Evolutionary conservation across 1,140 invertebrate genomes (phyloP), one percentile per base, ranked within the genome.

Genomic region (Bacillus rossius): DNA sequence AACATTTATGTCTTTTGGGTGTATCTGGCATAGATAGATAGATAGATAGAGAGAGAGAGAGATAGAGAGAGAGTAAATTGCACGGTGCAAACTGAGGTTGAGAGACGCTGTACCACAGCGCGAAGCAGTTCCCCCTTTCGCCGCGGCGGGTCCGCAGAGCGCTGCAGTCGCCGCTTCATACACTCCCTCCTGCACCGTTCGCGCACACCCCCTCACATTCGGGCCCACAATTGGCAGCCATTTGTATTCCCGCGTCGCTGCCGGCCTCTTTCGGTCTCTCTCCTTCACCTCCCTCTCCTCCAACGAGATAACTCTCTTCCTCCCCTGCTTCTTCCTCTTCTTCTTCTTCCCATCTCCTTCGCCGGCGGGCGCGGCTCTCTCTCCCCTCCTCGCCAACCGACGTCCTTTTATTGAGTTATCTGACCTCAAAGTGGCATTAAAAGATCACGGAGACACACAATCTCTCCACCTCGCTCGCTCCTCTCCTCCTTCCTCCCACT

Each of bases 341-440:
- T n/a, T n/a, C n/a, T n/a, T n/a, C n/a, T n/a, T n/a, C n/a, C n/a
- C n/a, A n/a, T n/a, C n/a, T 22, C 42, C 3, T 22, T 17, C 42
- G 22, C 42, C 42, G 3, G 16, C 42, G 14, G 17, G 42, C 42
- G 10, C 42, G n/a, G 14, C 26, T 49, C 47, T 22, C 47, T 34
- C 10, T 10, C 29, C 29, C 10, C 29, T 10, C 29, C 10, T 34
- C 29, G 4, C 29, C 29, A 7, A 34, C 29, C 29, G n/a, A n/a
- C n/a, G 29, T 34, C 29, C 29, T 49, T 49, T 49, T 49, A 49
- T 50, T 49, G 47, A 49, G 47, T 49, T 49, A 49, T 49, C 47
- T 49, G 47, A 49, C 47, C 47, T 49, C 20, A 49, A 49, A 49
- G 22, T 22, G 47, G 47, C 47, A 49, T 49, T 49, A 49, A 49